Conservation (phyloP, 2,113 vertebrate species). For the Cololabis saira region DNA sequence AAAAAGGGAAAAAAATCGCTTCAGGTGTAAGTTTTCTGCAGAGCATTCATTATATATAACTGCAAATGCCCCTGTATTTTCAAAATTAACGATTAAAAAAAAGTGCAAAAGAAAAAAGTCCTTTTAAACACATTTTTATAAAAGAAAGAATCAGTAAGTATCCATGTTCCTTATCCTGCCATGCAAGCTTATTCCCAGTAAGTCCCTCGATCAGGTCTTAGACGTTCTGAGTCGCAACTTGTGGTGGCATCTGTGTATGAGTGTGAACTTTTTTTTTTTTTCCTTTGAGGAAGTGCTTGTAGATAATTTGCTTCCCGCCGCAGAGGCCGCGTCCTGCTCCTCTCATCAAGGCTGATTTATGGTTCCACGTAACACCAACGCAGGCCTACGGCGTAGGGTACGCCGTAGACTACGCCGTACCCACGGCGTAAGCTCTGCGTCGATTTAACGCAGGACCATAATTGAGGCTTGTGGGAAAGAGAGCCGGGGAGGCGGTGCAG, state of each 20-base stretch:
- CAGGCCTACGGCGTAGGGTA: too few relatives aligned
- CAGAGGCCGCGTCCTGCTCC: conserved; percentile 77
- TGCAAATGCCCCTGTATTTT: background rate
- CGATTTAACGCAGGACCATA: too few relatives aligned
- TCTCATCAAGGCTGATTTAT: too few relatives aligned
- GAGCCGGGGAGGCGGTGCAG: conserved; percentile 70
- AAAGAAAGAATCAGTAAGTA: conserved; percentile 23
- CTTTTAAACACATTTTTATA: background rate
- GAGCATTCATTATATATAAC: background rate
- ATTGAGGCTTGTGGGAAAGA: conserved; percentile 83
- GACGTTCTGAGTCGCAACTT: conserved; percentile 60
- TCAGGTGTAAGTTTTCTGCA: conserved; percentile 14
- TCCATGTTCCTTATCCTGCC: conserved; percentile 38
- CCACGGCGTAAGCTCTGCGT: too few relatives aligned
- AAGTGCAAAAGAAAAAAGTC: background rate
- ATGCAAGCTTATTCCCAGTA: conserved; percentile 49
- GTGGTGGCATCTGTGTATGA: conserved; percentile 62
- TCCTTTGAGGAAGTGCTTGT: conserved; percentile 58
- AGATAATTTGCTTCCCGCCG: conserved; percentile 80
- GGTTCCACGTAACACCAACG: too few relatives aligned
- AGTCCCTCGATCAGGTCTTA: conserved; percentile 45
- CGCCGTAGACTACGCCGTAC: too few relatives aligned
- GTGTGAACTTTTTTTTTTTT: conserved; percentile 66
- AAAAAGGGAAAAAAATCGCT: background rate
- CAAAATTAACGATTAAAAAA: background rate